Conservation (phyloP, 2,113 vertebrate species). For the Ochotona curzoniae region DNA sequence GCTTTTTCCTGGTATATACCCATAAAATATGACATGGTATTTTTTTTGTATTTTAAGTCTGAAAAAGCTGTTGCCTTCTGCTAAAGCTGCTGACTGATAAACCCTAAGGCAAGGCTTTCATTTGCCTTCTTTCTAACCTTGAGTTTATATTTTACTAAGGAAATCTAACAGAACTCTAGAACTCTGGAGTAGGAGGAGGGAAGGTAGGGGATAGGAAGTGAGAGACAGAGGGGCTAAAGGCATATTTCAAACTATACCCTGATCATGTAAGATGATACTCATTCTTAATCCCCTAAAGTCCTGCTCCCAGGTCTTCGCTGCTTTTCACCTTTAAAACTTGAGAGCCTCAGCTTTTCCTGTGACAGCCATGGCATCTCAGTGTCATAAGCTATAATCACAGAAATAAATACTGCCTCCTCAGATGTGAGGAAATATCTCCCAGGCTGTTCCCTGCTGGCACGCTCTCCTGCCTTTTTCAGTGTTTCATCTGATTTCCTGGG, state of each 20-base stretch:
- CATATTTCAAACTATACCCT: not conserved
- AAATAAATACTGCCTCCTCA: not conserved
- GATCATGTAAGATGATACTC: not conserved
- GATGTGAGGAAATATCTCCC: not conserved
- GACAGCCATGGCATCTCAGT: not conserved
- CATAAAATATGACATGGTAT: not conserved
- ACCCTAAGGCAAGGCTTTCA: not conserved
- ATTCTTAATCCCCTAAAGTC: not conserved
- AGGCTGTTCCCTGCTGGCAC: not conserved
- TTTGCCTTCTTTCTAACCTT: not conserved
- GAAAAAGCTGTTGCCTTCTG: not conserved
- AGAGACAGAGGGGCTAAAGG: not conserved
- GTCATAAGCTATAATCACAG: not conserved
- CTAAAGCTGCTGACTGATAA: not conserved
- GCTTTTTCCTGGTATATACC: not conserved
- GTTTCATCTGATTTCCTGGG: not conserved
- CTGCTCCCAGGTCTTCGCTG: not conserved
- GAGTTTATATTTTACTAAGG: not conserved
- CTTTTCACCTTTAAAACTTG: not conserved
- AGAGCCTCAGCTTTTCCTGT: not conserved
- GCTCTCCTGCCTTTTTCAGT: not conserved
- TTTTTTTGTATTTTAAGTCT: not conserved
- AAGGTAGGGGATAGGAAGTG: not conserved
- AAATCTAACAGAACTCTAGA: not conserved
- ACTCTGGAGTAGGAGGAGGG: not conserved